Evolutionary conservation across 2,888 invertebrate species (phyloP).

Genomic region (Philaethria dido): DNA sequence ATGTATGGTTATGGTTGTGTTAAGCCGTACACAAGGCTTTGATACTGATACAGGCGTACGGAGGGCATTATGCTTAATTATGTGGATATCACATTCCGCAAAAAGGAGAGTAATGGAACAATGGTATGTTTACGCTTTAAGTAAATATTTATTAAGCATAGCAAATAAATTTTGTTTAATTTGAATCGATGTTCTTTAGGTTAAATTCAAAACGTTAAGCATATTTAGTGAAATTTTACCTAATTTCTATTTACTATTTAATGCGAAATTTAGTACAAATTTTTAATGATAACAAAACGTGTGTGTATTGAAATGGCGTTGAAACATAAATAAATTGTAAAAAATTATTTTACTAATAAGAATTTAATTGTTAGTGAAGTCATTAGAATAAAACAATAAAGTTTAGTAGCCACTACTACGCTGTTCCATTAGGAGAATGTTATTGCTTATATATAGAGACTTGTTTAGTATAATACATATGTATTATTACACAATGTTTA

Average conservation of each 20-base stretch:
- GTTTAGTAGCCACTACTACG: too few relatives aligned
- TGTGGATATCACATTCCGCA: conserved; percentile 3
- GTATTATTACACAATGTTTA: too few relatives aligned
- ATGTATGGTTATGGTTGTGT: conserved; percentile 18
- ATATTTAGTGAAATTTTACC: background rate
- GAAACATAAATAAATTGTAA: too few relatives aligned
- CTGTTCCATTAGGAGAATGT: too few relatives aligned
- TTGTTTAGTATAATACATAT: too few relatives aligned
- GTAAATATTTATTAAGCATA: background rate
- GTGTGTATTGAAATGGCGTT: background rate
- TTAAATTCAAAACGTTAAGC: background rate
- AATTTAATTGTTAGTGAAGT: too few relatives aligned
- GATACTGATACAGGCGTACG: conserved; percentile 1
- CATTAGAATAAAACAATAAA: too few relatives aligned
- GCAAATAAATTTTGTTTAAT: background rate
- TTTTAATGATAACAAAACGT: background rate
- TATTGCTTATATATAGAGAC: too few relatives aligned
- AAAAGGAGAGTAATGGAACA: background rate
- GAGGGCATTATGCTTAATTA: background rate
- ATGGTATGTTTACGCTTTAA: background rate
- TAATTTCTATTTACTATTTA: background rate
- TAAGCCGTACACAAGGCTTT: background rate
- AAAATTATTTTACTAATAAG: too few relatives aligned
- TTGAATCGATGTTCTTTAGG: background rate
- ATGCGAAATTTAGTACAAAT: background rate